Evolutionary conservation across 2,888 invertebrate species (phyloP), one percentile per base, ranked within the genome.

Genomic region (Apamea sordens): DNA sequence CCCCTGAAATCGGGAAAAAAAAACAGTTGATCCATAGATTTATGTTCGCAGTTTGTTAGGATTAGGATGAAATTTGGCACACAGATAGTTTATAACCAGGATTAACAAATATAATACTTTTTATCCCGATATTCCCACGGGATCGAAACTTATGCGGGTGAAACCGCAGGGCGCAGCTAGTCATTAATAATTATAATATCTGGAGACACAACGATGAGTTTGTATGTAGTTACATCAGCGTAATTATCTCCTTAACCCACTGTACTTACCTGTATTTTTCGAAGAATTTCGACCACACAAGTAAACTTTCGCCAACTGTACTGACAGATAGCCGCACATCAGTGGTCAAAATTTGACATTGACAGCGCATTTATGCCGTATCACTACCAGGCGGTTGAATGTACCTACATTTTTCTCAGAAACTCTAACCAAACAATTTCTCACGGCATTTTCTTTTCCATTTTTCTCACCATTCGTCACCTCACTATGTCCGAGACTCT

Each of bases 391-490:
- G 21, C 11, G 28, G 21, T 69, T 32, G 28, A 76, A 28, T 41
- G 2, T 18, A 8, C 47, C 11, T 13, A 28, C 1, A 28, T 8
- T 47, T 28, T 21, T 32, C 77, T 50, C 10, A 41, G 41, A 68
- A 78, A 32, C 13, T 24, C 28, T 6, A 41, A 36, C n/a, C 24
- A 47, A n/a, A 18, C 68, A 21, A 47, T 13, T 70, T 18, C n/a
- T 24, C 13, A 61, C 3, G 15, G n/a, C 13, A 70, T 24, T 71
- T 72, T 56, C 53, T 61, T 72, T 63, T 53, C 44, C 44, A 64
- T 75, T 79, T 79, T 79, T 79, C 79, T 74, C 83, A 47, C 74
- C 76, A 86, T 73, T 79, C 73, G 74, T 77, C 68, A 77, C 74
- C 36, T 64, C 2, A 59, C 68, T 63, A 68, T 71, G 82, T 86